phyloP scores from a whole-genome alignment of 2,888 invertebrate genomes.

The Ichneumoninae sp. region DNA sequence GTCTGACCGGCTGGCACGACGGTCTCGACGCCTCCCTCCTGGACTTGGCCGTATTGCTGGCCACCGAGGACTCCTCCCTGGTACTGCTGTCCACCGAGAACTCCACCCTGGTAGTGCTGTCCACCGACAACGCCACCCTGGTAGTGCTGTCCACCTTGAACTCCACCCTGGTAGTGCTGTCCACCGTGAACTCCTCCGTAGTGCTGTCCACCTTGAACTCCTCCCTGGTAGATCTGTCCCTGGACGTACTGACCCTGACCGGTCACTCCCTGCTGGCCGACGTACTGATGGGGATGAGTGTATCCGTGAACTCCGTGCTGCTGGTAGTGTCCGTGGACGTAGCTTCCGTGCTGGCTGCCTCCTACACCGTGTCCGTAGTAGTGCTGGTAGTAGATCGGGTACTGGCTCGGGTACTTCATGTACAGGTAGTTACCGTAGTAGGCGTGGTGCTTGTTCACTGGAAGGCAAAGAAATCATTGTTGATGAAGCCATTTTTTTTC shows the following conservation, averaged over 20 bases:
- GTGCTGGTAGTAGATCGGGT: conserved; percentile 57
- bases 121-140: conserved; percentile 11
- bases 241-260: conserved; percentile 56
- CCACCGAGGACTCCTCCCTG: conserved; percentile 21
- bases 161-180: conserved; percentile 50
- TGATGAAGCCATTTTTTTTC: not conserved
- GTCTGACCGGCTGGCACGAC: conserved; percentile 2
- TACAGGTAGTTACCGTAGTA: conserved; percentile 74
- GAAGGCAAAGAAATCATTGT: conserved; percentile 6
- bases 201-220: conserved; percentile 31
- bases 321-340: conserved; percentile 35
- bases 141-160: conserved; percentile 43
- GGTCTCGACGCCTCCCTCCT: conserved; percentile 26
- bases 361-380: conserved; percentile 65
- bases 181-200: conserved; percentile 45
- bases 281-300: too few species aligned
- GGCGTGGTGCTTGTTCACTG: conserved; percentile 74
- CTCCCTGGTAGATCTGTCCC: conserved; percentile 40
- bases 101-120: conserved; percentile 44
- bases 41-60: conserved; percentile 46
- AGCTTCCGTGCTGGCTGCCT: conserved; percentile 62
- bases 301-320: conserved; percentile 19
- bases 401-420: conserved; percentile 73
- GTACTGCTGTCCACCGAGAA: too few species aligned
- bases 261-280: conserved; percentile 42